These are phyloP conservation scores for Hymenopus coronatus DNA, from an alignment of 2,888 invertebrate genomes.

Conservation along the genomic window DNA sequence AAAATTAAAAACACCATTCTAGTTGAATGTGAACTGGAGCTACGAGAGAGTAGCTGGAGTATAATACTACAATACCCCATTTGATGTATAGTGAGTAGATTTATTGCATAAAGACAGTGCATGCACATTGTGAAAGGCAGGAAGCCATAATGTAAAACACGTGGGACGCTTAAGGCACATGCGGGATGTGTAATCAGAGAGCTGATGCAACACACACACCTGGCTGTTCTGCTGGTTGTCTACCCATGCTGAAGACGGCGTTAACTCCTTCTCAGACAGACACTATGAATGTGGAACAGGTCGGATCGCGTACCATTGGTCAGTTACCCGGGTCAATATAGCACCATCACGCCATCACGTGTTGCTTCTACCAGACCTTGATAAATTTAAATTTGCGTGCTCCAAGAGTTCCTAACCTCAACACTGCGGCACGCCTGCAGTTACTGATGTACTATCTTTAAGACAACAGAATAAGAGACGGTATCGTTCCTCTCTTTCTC, in stretches of 20 bases:
- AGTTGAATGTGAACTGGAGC: no score
- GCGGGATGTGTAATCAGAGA: not conserved
- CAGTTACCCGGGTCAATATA: not conserved
- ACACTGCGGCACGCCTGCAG: not conserved
- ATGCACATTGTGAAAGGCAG: no score
- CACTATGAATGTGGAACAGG: not conserved
- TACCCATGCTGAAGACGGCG: not conserved
- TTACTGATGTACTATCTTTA: not conserved
- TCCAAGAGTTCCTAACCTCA: not conserved
- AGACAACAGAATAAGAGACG: no score
- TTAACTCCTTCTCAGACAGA: not conserved
- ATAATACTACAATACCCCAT: no score
- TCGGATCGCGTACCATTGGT: not conserved
- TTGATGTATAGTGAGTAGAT: no score
- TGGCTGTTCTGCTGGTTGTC: not conserved
- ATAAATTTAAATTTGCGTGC: not conserved
- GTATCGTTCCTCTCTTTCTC: no score
- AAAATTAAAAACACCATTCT: no score
- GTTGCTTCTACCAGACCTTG: not conserved
- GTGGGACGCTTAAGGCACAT: no score
- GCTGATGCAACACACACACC: not conserved
- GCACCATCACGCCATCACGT: not conserved
- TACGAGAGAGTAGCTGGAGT: no score
- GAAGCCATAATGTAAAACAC: no score
- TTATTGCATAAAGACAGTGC: no score